These are phyloP conservation scores for Sylvia borin DNA, from an alignment of 2,797 vertebrate species.

Conservation along the genomic window DNA sequence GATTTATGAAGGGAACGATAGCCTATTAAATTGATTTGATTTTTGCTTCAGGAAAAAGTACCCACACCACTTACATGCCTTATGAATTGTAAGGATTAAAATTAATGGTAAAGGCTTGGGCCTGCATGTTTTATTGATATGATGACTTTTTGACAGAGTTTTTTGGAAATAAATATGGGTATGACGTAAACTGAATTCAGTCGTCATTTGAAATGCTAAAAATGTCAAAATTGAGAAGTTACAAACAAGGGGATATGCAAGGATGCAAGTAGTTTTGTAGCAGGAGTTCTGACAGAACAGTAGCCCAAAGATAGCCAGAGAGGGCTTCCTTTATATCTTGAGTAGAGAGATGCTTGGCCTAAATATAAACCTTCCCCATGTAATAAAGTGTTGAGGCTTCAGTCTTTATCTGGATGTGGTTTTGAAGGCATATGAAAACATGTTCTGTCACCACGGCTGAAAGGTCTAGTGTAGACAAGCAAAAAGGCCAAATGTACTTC, in stretches of 20 bases:
- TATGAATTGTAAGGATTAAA: not conserved
- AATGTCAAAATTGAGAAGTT: not conserved
- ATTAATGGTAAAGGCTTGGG: not conserved
- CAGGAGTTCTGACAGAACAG: not conserved
- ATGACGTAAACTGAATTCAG: not conserved
- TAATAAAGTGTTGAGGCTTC: not conserved
- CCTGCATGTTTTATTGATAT: not conserved
- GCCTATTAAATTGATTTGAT: not conserved
- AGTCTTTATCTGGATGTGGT: not conserved
- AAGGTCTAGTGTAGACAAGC: not conserved
- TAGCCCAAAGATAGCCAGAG: not conserved
- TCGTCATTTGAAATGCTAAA: not conserved
- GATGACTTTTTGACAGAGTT: not conserved
- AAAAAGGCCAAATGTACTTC: not conserved
- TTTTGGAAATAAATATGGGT: not conserved
- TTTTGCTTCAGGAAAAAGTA: slow-evolving; percentile 20
- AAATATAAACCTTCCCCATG: not conserved
- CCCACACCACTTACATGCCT: not conserved
- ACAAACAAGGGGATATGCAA: not conserved
- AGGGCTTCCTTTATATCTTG: not conserved
- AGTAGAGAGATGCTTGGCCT: not conserved
- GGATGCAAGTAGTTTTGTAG: not conserved
- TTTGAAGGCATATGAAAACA: not conserved
- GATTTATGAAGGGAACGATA: not conserved
- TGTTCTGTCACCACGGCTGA: not conserved